Evolutionary conservation across 2,113 vertebrate genomes (phyloP).

Genomic region (Brienomyrus longianalis): DNA sequence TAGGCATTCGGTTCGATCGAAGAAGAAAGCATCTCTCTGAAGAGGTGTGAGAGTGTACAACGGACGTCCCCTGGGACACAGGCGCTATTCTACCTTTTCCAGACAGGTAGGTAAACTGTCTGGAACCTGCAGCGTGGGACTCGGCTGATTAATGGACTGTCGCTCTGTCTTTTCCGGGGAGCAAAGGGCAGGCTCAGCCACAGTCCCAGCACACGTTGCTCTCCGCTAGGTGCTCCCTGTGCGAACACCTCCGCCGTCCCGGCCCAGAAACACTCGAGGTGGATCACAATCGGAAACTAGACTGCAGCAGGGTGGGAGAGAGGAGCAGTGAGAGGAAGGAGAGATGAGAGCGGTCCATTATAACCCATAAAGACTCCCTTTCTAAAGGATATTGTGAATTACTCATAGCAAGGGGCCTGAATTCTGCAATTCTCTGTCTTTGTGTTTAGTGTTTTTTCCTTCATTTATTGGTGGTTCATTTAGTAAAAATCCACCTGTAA

Average conservation of each 20-base stretch:
- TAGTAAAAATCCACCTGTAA: neutral
- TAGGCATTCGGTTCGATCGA: neutral
- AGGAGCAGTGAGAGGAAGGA: too few relatives aligned
- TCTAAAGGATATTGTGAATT: neutral
- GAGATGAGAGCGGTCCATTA: neutral
- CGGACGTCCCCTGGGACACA: neutral
- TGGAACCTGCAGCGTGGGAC: neutral
- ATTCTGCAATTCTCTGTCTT: neutral
- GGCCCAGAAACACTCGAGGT: neutral
- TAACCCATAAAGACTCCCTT: neutral
- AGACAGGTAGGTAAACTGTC: neutral
- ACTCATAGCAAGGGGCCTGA: neutral
- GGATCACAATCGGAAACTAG: neutral
- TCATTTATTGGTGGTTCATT: neutral
- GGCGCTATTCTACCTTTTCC: neutral
- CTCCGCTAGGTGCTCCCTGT: too few relatives aligned
- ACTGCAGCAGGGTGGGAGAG: neutral
- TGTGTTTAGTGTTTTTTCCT: neutral
- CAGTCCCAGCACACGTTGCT: neutral
- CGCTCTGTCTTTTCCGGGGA: neutral
- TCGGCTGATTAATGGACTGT: slow-evolving; percentile 14
- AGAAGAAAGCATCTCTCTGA: neutral
- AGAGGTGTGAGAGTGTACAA: neutral
- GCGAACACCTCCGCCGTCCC: neutral
- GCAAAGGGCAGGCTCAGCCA: neutral